Conservation (phyloP, 2,113 vertebrate species). For the Mus spicilegus region DNA sequence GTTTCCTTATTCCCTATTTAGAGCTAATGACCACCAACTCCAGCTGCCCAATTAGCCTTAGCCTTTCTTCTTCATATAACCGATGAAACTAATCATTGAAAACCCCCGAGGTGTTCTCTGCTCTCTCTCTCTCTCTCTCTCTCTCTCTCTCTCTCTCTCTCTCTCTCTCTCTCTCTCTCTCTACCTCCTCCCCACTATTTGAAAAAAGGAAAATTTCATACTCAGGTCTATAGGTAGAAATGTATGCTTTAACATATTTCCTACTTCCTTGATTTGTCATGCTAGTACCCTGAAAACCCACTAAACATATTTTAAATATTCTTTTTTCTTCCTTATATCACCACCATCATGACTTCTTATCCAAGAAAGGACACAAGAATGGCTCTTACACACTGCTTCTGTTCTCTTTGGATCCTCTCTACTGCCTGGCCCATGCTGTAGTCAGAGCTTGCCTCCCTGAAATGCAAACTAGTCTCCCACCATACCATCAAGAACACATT, state of each 20-base stretch:
- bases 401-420: neutral
- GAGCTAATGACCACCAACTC: neutral
- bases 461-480: neutral
- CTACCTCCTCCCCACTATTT: too few species aligned
- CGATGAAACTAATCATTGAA: neutral
- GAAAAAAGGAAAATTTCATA: neutral
- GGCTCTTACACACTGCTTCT: neutral
- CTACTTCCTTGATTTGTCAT: neutral
- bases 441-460: neutral
- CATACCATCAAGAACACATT: neutral
- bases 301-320: neutral
- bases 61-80: slow-evolving; percentile 1
- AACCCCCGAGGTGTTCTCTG: too few species aligned
- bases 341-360: neutral
- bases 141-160: too few species aligned
- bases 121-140: too few species aligned
- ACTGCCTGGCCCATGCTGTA: neutral
- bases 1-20: neutral
- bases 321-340: neutral
- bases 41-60: neutral
- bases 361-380: neutral
- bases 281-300: neutral
- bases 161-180: too few species aligned
- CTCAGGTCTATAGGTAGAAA: neutral
- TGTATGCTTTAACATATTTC: neutral